A percentile compares a stretch with the other conserved stretches of the same genome.
These are phyloP conservation scores for Hyperoplus immaculatus DNA, from an alignment of 2,797 vertebrate species.

Conservation along the genomic window DNA sequence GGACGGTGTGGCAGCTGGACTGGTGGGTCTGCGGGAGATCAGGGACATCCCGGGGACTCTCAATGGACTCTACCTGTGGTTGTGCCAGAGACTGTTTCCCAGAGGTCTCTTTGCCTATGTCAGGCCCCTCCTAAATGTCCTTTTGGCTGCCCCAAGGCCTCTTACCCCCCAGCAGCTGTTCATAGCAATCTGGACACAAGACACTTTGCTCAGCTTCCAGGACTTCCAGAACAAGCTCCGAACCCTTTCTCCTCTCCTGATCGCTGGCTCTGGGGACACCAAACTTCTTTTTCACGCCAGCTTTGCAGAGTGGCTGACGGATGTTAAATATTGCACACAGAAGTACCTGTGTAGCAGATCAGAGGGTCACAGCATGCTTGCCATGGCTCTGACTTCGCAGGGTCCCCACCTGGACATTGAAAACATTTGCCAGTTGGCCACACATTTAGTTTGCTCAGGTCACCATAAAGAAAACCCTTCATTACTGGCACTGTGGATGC, in stretches of 20 bases:
- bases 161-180: slow-evolving; percentile 81
- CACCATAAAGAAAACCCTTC: slow-evolving; percentile 79
- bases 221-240: slow-evolving; percentile 83
- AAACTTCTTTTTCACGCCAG: slow-evolving; percentile 88
- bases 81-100: slow-evolving; percentile 89
- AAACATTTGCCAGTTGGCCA: slow-evolving; percentile 81
- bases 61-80: slow-evolving; percentile 90
- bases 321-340: slow-evolving; percentile 90
- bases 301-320: slow-evolving; percentile 89
- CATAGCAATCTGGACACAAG: slow-evolving; percentile 79
- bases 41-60: slow-evolving; percentile 90
- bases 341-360: slow-evolving; percentile 85
- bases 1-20: slow-evolving; percentile 83
- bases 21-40: slow-evolving; percentile 86
- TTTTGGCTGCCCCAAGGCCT: slow-evolving; percentile 84
- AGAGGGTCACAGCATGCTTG: slow-evolving; percentile 87
- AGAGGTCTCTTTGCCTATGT: slow-evolving; percentile 80
- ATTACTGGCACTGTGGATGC: slow-evolving; percentile 88
- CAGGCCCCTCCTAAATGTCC: slow-evolving; percentile 83
- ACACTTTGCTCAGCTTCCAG: slow-evolving; percentile 65
- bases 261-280: slow-evolving; percentile 71
- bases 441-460: slow-evolving; percentile 84
- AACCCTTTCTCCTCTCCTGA: slow-evolving; percentile 79
- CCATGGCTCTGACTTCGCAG: slow-evolving; percentile 83
- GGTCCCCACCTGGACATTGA: slow-evolving; percentile 73